These are phyloP conservation scores for Xenus cinereus DNA, from an alignment of 2,113 vertebrate genomes.

Conservation along the genomic window DNA sequence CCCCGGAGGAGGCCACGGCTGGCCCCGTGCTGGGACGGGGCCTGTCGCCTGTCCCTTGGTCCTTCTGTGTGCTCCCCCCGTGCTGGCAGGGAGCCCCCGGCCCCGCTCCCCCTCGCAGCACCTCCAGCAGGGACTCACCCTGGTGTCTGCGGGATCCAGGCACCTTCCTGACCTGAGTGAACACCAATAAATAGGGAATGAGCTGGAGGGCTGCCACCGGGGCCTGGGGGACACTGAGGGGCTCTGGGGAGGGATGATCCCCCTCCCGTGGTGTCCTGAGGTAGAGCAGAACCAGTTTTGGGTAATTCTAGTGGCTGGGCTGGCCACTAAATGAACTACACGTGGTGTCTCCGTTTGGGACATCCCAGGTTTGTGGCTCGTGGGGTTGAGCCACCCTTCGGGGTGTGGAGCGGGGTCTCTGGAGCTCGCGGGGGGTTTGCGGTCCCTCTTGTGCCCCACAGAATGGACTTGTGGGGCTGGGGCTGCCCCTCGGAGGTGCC, in stretches of 20 bases:
- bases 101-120: not conserved
- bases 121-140: not conserved
- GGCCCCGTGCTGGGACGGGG: not conserved
- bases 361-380: fast-evolving
- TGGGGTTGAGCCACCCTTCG: fast-evolving
- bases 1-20: not conserved
- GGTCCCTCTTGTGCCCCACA: not conserved
- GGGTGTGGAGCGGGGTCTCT: fast-evolving
- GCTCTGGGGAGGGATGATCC: not conserved
- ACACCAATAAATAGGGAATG: not conserved
- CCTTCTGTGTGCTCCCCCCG: fast-evolving
- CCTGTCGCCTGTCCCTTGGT: not conserved
- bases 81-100: not conserved
- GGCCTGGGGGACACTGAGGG: not conserved
- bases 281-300: not conserved
- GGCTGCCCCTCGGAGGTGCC: not conserved
- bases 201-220: not conserved
- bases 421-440: not conserved
- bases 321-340: not conserved
- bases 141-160: not conserved
- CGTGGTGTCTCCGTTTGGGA: not conserved
- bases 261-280: not conserved
- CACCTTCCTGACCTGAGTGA: fast-evolving
- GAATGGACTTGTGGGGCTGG: not conserved
- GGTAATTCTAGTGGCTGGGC: not conserved